These are phyloP conservation scores for Natrix natrix DNA, from an alignment of 2,797 vertebrate species.

Conservation along the genomic window DNA sequence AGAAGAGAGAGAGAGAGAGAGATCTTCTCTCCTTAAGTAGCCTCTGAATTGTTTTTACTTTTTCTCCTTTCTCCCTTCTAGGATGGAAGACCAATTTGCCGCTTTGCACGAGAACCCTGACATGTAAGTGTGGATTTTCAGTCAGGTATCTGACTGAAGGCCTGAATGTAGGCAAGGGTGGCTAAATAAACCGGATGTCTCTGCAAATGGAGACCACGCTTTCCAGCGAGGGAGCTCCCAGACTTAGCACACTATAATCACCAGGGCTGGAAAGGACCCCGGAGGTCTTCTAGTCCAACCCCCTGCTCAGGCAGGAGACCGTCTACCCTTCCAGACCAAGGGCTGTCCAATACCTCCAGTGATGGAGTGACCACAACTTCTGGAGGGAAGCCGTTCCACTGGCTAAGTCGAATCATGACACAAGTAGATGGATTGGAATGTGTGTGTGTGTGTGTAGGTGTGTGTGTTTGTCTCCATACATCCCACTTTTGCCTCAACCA, in stretches of 20 bases:
- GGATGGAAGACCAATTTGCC: constrained; percentile 98
- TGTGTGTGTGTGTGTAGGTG: no score
- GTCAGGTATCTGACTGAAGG: no score
- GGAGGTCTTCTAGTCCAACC: no score
- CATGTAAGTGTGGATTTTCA: constrained; percentile 77
- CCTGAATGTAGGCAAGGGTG: not conserved
- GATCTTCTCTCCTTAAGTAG: not conserved
- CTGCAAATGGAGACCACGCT: not conserved
- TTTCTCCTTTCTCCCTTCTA: constrained; percentile 51
- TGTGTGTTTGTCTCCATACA: not conserved
- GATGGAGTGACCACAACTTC: not conserved
- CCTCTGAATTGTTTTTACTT: not conserved
- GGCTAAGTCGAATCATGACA: no score
- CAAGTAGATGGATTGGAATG: not conserved
- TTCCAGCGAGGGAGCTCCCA: not conserved
- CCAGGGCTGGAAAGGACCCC: no score
- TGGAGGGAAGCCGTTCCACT: not conserved
- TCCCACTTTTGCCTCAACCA: not conserved
- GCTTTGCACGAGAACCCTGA: constrained; percentile 97
- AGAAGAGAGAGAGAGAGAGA: no score
- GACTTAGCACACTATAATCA: not conserved
- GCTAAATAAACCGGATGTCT: not conserved
- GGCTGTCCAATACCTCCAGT: not conserved
- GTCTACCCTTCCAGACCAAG: not conserved
- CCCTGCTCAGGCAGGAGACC: no score